Percentiles rank a stretch among this genome's conserved stretches.
phyloP scores from a whole-genome alignment of 2,797 vertebrate species.

The Sebastes baramenuke region DNA sequence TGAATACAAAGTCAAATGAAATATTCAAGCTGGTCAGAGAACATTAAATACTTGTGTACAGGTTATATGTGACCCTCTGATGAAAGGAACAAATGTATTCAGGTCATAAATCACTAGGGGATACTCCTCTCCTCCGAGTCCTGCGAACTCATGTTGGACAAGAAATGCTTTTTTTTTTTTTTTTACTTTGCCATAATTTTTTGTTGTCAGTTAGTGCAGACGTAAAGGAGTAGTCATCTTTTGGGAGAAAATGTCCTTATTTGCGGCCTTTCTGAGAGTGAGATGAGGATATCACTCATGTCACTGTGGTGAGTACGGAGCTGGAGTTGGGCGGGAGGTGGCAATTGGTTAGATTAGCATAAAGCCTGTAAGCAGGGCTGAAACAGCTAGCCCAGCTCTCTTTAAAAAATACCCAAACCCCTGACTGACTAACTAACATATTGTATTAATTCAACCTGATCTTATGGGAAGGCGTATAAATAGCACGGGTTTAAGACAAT shows the following conservation, averaged over 20 bases:
- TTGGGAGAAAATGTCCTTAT: not conserved
- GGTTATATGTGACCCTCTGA: not conserved
- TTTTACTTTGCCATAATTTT: not conserved
- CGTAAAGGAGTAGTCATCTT: not conserved
- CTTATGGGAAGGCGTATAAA: no score
- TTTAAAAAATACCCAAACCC: no score
- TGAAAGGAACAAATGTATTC: conserved; percentile 21
- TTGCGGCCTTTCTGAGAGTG: not conserved
- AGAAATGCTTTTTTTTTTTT: not conserved
- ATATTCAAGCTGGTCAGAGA: conserved; percentile 3
- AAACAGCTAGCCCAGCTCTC: no score
- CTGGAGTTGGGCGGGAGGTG: no score
- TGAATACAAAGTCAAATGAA: conserved; percentile 10
- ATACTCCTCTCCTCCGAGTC: not conserved
- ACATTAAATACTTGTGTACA: not conserved
- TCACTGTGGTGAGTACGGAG: no score
- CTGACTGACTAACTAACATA: no score
- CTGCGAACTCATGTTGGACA: not conserved
- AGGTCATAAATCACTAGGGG: conserved; percentile 13
- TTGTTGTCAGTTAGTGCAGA: not conserved
- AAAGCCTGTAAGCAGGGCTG: no score
- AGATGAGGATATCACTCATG: not conserved
- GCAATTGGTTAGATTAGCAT: no score
- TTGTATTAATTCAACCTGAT: no score
- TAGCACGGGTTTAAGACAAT: no score